phyloP scores from a whole-genome alignment of 2,888 invertebrate species.

The Clusia tigrina region DNA sequence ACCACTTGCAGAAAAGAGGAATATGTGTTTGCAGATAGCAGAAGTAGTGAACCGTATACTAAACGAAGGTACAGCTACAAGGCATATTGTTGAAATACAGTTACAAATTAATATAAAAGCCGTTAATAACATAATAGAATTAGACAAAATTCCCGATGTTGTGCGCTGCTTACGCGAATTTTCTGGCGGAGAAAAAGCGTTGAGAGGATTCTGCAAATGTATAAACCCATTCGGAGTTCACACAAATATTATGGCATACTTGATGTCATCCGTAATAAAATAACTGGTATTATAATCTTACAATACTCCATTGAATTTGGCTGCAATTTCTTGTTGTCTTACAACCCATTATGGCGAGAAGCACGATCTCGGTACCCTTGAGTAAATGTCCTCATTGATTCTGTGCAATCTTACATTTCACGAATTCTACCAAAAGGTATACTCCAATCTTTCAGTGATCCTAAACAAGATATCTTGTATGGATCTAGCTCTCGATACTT shows the following conservation, averaged over 20 bases:
- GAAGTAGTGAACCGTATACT: no score
- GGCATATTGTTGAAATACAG: no score
- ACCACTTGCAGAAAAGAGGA: not conserved
- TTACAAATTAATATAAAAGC: not conserved
- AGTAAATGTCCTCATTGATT: conserved; percentile 31
- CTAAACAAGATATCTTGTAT: conserved; percentile 38
- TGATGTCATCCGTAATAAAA: conserved; percentile 1
- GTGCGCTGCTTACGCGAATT: not conserved
- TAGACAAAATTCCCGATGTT: conserved; percentile 3
- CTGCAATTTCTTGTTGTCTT: conserved; percentile 26
- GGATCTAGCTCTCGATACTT: conserved; percentile 39
- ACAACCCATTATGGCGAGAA: conserved; percentile 34
- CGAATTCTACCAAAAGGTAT: conserved; percentile 38
- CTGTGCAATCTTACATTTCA: conserved; percentile 30
- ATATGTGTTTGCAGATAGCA: no score
- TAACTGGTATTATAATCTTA: conserved; percentile 6
- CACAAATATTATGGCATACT: conserved; percentile 6
- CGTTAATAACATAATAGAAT: not conserved
- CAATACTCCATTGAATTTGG: conserved; percentile 26
- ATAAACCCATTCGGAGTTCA: not conserved
- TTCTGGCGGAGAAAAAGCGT: conserved; percentile 4
- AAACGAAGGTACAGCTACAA: no score
- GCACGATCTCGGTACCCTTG: conserved; percentile 33
- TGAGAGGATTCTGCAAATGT: not conserved
- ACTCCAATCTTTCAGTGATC: conserved; percentile 37